These are phyloP conservation scores for Caenorhabditis sulstoni DNA, from an alignment of 2,888 invertebrate species.

Conservation along the genomic window DNA sequence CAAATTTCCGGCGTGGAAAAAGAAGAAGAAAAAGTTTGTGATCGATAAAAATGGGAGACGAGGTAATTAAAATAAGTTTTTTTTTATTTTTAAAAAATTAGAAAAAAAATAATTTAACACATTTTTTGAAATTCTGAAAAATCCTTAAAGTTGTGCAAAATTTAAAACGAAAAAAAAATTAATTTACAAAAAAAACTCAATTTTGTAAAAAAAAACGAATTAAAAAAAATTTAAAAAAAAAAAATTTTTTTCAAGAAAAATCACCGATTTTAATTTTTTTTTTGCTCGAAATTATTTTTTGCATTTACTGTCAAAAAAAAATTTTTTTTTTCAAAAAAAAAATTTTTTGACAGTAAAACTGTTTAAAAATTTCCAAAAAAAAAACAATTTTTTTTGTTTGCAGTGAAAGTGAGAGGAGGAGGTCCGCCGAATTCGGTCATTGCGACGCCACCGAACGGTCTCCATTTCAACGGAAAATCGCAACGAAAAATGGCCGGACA, in stretches of 20 bases:
- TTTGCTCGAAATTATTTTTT: too few relatives aligned
- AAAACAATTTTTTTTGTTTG: too few relatives aligned
- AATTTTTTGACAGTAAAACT: too few relatives aligned
- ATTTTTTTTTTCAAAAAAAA: neutral
- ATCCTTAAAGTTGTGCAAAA: neutral
- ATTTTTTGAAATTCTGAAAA: neutral
- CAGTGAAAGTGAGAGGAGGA: too few relatives aligned
- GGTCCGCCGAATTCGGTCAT: too few relatives aligned
- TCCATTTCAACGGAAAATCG: too few relatives aligned
- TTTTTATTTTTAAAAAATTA: neutral
- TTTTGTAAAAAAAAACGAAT: too few relatives aligned
- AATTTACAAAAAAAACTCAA: neutral
- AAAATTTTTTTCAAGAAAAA: neutral
- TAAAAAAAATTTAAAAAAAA: neutral
- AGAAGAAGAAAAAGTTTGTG: conserved; percentile 42
- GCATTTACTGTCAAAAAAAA: too few relatives aligned
- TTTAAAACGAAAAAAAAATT: neutral
- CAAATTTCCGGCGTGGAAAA: conserved; percentile 54
- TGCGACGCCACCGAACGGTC: too few relatives aligned
- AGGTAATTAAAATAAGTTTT: conserved; percentile 9
- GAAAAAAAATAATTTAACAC: too few relatives aligned
- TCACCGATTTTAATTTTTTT: neutral
- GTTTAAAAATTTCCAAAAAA: too few relatives aligned
- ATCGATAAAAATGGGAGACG: conserved; percentile 22
- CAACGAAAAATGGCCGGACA: too few relatives aligned